Conservation (phyloP, 2,113 vertebrate species). For the Acrocephalus kingi region DNA sequence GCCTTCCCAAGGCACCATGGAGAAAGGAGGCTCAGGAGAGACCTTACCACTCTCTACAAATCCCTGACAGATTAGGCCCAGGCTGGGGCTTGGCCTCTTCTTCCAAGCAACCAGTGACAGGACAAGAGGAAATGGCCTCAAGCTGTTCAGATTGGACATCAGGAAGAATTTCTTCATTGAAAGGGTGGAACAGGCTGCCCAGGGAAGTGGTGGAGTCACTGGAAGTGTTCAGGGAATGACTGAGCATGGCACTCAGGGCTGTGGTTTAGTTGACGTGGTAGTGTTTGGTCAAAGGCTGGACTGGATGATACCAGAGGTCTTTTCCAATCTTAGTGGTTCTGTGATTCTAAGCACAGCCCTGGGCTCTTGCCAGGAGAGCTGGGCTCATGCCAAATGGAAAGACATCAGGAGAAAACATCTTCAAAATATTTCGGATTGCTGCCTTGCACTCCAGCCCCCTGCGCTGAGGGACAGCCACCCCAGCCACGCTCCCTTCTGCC, state of each 20-base stretch:
- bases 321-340: neutral
- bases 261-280: neutral
- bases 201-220: neutral
- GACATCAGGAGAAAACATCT: neutral
- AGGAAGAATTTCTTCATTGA: neutral
- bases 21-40: neutral
- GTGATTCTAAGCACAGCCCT: neutral
- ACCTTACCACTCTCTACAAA: neutral
- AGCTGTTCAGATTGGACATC: neutral
- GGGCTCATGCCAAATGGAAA: neutral
- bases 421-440: neutral
- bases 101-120: neutral
- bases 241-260: neutral
- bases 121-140: neutral
- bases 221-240: neutral
- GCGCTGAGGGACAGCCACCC: rapidly evolving
- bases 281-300: neutral
- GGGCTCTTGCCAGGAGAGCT: neutral
- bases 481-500: neutral
- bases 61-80: neutral
- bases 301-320: rapidly evolving
- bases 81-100: neutral
- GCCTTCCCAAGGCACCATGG: too few species aligned
- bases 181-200: neutral
- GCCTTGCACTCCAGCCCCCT: neutral